Evolutionary conservation across 2,888 invertebrate species (phyloP).

Genomic region (Oasisia sp.): DNA sequence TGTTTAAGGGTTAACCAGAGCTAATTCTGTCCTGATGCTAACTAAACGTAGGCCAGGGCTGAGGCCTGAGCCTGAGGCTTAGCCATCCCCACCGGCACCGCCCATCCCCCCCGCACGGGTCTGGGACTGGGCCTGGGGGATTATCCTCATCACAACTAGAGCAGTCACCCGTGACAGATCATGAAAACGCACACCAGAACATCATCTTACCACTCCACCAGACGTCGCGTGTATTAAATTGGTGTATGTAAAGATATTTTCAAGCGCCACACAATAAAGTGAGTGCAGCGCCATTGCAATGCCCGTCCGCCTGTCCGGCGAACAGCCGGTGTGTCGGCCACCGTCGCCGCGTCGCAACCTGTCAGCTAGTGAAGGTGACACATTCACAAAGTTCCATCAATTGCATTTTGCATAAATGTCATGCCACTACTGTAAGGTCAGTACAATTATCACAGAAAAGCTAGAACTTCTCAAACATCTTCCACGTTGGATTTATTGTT

Average conservation of each 20-base stretch:
- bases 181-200: not conserved
- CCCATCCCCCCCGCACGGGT: too few species aligned
- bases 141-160: too few species aligned
- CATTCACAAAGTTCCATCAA: not conserved
- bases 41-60: too few species aligned
- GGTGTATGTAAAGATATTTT: not conserved
- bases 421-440: not conserved
- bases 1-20: too few species aligned
- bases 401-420: not conserved
- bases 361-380: not conserved
- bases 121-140: too few species aligned
- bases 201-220: constrained; percentile 18
- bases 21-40: too few species aligned
- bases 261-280: constrained; percentile 12
- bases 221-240: constrained; percentile 21
- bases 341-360: not conserved
- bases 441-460: not conserved
- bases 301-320: not conserved
- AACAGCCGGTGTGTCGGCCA: not conserved
- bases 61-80: too few species aligned
- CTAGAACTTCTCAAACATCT: not conserved
- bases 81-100: too few species aligned
- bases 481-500: not conserved
- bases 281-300: not conserved
- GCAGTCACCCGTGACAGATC: not conserved